Base-by-base conservation (phyloP, 2,888 invertebrate species). In the Gari tellinella region DNA sequence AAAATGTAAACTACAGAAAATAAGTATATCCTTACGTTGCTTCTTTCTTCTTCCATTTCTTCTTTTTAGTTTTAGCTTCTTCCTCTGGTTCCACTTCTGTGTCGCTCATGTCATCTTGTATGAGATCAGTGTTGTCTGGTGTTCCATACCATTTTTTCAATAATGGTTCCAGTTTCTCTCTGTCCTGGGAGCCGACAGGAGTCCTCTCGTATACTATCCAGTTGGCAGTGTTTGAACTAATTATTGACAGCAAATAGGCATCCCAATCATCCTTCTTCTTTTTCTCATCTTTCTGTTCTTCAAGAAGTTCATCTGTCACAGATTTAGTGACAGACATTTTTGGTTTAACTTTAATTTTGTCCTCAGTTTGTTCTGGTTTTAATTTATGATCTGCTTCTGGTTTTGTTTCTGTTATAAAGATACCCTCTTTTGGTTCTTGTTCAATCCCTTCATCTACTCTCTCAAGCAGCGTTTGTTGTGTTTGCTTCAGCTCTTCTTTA, bases 201-300 rank as follows among this genome's bases (percentile, higher is more conserved):
- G 87, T 86, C 38, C 81, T 81, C 58, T 89, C 82, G 64, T 88
- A 84, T 1, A 91, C 91, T 41, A 91, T 85, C 90, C 90, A 91
- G 51, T 88, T 85, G n/a, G 92, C 91, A n/a, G 91, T 91, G 48
- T 86, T 80, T 26, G 86, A 68, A 73, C 90, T 90, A 38, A 92
- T 61, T 38, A 86, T 79, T 4, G 90, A 88, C 81, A 92, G 78
- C n/a, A 91, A 72, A 76, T 86, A 89, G 10, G 90, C 86, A 79
- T 92, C 92, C 91, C 91, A 91, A 37, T 89, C 86, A 70, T 58
- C 55, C 43, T 48, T 55, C 21, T 15, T 12, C 17, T 52, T 19
- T 14, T 53, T 57, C 8, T 57, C 68, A 43, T 53, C 62, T 26
- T 8, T 52, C 26, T 23, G 45, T 53, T 58, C 52, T 19, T 66